phyloP scores from a whole-genome alignment of 2,797 vertebrate genomes.

The Prionace glauca region DNA sequence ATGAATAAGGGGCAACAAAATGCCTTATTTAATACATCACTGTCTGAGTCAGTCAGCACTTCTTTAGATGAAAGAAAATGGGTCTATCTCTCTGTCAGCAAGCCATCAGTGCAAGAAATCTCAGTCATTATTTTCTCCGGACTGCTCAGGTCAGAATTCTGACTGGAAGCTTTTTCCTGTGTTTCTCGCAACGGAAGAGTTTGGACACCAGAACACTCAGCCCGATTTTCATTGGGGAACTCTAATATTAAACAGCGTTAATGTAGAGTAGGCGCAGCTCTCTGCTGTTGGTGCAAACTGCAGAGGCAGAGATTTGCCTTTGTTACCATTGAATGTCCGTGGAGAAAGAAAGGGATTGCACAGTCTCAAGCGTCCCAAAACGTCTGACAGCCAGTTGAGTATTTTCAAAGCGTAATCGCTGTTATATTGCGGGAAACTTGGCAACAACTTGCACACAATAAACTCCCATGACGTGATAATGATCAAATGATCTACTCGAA shows the following conservation, averaged over 20 bases:
- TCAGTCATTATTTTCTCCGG: neutral
- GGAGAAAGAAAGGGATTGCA: too few species aligned
- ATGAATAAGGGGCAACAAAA: neutral
- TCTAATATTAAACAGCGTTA: neutral
- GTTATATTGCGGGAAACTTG: too few species aligned
- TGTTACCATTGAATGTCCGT: too few species aligned
- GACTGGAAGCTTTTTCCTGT: too few species aligned
- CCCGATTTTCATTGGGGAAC: neutral
- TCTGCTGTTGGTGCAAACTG: neutral
- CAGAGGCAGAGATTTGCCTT: neutral
- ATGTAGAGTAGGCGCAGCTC: neutral
- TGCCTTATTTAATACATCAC: neutral
- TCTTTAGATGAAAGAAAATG: neutral
- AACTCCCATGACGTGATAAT: too few species aligned
- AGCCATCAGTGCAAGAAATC: neutral
- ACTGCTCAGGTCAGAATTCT: neutral
- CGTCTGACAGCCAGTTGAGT: too few species aligned
- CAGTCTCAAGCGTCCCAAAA: too few species aligned
- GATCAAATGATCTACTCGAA: too few species aligned
- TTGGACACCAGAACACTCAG: too few species aligned
- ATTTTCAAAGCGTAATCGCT: too few species aligned
- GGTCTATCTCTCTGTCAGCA: neutral
- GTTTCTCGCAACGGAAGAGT: neutral
- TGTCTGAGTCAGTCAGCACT: neutral
- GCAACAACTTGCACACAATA: too few species aligned